These are phyloP conservation scores for Cathartes aura DNA, from an alignment of 2,113 vertebrate genomes.

Conservation along the genomic window DNA sequence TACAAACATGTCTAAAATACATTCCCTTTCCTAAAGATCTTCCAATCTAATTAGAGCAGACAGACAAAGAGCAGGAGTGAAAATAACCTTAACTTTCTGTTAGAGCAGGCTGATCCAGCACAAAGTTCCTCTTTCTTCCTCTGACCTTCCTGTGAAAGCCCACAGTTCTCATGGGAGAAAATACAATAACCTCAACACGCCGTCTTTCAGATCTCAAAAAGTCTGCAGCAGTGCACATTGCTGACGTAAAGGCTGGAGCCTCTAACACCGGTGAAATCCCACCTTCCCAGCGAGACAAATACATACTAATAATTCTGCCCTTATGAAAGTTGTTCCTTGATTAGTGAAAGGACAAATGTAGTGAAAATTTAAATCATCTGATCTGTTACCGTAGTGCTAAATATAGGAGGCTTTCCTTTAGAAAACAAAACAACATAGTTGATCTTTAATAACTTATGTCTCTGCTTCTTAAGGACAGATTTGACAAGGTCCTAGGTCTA, in stretches of 20 bases:
- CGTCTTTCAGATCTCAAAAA: neutral
- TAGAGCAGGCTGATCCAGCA: neutral
- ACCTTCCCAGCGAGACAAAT: neutral
- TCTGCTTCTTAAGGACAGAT: neutral
- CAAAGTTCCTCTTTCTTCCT: neutral
- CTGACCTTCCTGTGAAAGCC: neutral
- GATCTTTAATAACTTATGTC: neutral
- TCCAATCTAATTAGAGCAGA: neutral
- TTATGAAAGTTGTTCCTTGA: neutral
- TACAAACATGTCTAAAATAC: neutral
- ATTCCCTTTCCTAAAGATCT: neutral
- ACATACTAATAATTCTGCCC: neutral
- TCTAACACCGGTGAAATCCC: neutral
- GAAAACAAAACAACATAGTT: neutral
- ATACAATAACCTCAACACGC: neutral
- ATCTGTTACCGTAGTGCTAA: neutral
- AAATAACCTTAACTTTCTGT: neutral
- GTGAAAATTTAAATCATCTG: neutral
- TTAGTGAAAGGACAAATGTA: neutral
- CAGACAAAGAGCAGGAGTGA: neutral
- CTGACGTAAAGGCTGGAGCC: neutral
- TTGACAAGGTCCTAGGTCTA: neutral
- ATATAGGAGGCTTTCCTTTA: neutral
- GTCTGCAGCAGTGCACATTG: neutral
- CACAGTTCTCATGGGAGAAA: neutral